Evolutionary conservation across 2,113 vertebrate genomes (phyloP).

Genomic region (Vulpes vulpes): DNA sequence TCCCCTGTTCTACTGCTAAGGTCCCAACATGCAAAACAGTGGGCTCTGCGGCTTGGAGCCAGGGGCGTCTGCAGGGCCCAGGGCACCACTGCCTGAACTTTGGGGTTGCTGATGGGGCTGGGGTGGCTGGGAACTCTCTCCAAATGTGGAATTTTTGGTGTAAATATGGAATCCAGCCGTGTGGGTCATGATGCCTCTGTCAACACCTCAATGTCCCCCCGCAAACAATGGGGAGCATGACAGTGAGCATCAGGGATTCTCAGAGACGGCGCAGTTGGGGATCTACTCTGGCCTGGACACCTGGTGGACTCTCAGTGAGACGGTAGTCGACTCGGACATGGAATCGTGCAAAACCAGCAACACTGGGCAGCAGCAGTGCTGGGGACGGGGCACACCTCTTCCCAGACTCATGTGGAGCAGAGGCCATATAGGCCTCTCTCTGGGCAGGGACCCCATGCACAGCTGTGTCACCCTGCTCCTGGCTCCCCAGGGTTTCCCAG

Average conservation of each 20-base stretch:
- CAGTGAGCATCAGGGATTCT: background rate
- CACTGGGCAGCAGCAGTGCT: background rate
- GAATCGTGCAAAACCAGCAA: rapidly evolving
- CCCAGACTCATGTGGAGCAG: background rate
- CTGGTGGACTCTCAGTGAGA: background rate
- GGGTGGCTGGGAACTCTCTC: too few relatives aligned
- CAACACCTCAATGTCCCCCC: background rate
- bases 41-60: too few relatives aligned
- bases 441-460: background rate
- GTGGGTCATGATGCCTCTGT: background rate
- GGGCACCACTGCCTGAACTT: too few relatives aligned
- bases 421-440: background rate
- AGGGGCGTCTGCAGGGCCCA: too few relatives aligned
- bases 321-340: rapidly evolving
- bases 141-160: background rate
- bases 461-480: background rate
- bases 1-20: too few relatives aligned
- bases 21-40: background rate
- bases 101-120: too few relatives aligned
- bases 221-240: background rate
- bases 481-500: background rate
- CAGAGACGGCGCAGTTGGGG: rapidly evolving
- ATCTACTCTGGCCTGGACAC: background rate
- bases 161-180: too few relatives aligned
- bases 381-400: too few relatives aligned